phyloP scores from a whole-genome alignment of 2,113 vertebrate species.

The Carettochelys insculpta region DNA sequence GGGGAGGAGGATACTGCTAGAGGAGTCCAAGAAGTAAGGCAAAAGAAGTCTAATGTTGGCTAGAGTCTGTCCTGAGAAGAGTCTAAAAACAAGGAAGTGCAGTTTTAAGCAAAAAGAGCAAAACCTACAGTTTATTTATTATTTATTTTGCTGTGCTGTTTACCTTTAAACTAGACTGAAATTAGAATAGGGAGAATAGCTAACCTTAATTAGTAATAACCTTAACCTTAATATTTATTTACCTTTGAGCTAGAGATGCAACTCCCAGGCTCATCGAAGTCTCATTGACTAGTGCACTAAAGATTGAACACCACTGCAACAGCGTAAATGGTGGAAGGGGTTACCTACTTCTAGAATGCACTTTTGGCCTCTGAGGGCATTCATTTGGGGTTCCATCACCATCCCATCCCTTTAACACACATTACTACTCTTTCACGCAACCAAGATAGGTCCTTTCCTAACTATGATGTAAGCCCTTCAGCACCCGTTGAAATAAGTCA shows the following conservation, averaged over 20 bases:
- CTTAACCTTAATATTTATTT: background rate
- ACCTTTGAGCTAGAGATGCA: background rate
- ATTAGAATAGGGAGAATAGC: background rate
- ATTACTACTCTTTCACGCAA: background rate
- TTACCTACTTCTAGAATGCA: background rate
- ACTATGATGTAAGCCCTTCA: background rate
- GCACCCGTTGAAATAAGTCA: background rate
- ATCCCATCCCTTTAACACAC: background rate
- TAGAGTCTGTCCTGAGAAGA: too few species aligned
- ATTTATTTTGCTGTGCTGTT: background rate
- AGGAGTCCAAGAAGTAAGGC: background rate
- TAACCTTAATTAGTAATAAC: too few species aligned
- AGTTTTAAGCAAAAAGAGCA: too few species aligned
- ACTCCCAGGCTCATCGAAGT: background rate
- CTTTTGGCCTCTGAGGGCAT: background rate
- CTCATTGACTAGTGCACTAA: background rate
- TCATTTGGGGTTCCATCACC: background rate
- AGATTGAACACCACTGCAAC: background rate
- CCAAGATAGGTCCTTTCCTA: background rate
- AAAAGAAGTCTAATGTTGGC: background rate
- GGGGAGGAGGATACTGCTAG: background rate
- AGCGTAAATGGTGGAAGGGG: background rate
- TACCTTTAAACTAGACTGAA: background rate
- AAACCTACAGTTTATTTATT: background rate
- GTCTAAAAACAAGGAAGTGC: too few species aligned